Evolutionary conservation across 1,140 invertebrate species (phyloP), one percentile per base, ranked within the genome.

Genomic region (Drosophila micromelanica): DNA sequence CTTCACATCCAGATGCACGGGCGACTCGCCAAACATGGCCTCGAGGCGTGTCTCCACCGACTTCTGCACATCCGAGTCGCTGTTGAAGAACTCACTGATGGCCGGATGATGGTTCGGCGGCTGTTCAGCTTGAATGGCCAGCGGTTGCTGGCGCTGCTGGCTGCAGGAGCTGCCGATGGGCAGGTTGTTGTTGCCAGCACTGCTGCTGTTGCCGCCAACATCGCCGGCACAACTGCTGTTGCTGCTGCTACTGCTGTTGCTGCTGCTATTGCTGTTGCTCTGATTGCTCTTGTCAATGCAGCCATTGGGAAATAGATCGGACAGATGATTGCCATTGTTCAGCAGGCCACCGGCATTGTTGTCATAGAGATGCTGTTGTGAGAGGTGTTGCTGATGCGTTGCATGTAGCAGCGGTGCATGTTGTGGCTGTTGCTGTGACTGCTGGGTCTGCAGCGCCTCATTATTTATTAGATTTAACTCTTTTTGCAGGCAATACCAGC

Each of bases 401-500:
- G 48, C 13, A 15, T 67, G 61, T 12, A 72, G 80, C 9, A 63
- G 59, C 13, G 49, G 12, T 0, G 61, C 42, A 8, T 84, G 65
- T 23, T 68, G 74, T 17, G 5, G n/a, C 7, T 77, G 74, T 38
- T 72, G 65, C 32, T 79, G 73, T 5, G 51, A 62, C 17, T 73
- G 77, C 30, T 77, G 69, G 8, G 46, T 38, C 45, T 67, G 74
- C 60, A 75, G 51, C n/a, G 71, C 13, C 54, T 82, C 73, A 23
- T 67, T 80, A 42, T 65, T 85, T 32, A 92, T 92, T 13, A 92
- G 57, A 73, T 85, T 92, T 1, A 96, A 90, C 79, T 95, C 95
- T 59, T 95, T 94, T 74, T 95, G 95, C 30, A 96, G 95, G 51
- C 94, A 95, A 4, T 94, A 92, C 95, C 95, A 96, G 76, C 95